Evolutionary conservation across 2,113 vertebrate genomes (phyloP).

Genomic region (Xiphias gladius): DNA sequence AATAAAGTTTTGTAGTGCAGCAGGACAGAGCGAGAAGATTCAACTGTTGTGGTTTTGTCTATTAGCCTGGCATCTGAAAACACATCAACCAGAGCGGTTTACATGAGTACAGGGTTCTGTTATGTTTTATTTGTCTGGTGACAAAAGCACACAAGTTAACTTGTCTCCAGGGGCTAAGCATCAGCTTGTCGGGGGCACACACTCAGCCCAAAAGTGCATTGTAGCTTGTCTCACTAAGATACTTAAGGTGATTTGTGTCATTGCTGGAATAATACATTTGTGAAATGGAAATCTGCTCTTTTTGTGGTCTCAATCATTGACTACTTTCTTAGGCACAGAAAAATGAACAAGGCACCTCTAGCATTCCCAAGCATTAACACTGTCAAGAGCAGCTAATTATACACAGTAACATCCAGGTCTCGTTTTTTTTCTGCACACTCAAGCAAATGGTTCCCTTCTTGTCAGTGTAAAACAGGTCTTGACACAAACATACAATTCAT

Average conservation of each 20-base stretch:
- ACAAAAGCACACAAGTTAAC: constrained; percentile 61
- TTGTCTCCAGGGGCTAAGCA: constrained; percentile 64
- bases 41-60: constrained; percentile 48
- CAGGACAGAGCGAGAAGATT: constrained; percentile 60
- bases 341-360: constrained; percentile 88
- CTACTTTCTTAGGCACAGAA: constrained; percentile 85
- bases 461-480: constrained; percentile 65
- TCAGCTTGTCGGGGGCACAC: constrained; percentile 57
- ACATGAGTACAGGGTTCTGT: constrained; percentile 57
- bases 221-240: constrained; percentile 71
- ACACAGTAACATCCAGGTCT: constrained; percentile 80
- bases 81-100: constrained; percentile 51
- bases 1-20: constrained; percentile 69
- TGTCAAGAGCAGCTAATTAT: constrained; percentile 79
- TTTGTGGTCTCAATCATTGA: constrained; percentile 65
- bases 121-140: constrained; percentile 44
- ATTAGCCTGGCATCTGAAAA: constrained; percentile 49
- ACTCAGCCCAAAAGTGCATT: constrained; percentile 82
- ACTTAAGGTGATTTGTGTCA: constrained; percentile 56
- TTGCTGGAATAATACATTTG: constrained; percentile 63
- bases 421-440: constrained; percentile 56
- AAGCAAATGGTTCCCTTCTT: constrained; percentile 65
- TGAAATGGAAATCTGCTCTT: constrained; percentile 73
- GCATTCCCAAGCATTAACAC: constrained; percentile 84
- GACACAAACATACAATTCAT: constrained; percentile 72